Base-by-base conservation (phyloP, 2,113 vertebrate genomes). In the Cryptotis parvus region DNA sequence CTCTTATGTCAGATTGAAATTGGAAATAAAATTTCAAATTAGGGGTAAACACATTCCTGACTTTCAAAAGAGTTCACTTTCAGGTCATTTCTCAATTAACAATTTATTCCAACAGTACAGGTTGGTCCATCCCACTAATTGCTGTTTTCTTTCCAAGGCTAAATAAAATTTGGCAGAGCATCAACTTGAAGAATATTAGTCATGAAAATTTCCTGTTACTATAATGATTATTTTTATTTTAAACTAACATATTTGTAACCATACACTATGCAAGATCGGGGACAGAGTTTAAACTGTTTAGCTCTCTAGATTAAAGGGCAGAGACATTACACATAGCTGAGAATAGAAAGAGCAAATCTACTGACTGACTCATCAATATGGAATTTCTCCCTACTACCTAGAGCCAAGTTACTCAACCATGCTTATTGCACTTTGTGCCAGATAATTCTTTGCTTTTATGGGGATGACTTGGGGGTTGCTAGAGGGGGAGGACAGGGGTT, bases 11-110 rank as follows among this genome's bases (percentile, higher is more conserved):
- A 94, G 72, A 90, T 4, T 77, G 52, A 86, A 96, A 95, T 84
- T 91, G 81, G 93, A 96, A 96, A 84, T 86, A 88, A 94, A 93
- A 92, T 91, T 45, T 29, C 55, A 90, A 96, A 92, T 95, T 90
- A 92, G 41, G 84, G 84, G 27, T 27, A 92, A 91, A 92, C 70
- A 89, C 88, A 91, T 94, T 90, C 90, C 74, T 94, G 91, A 88
- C 72, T 87, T 96, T 92, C 55, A 31, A n/a, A 89, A 93, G 49
- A 37, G 91, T 96, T 97, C 91, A 89, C 35, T 69, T 85, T 83
- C 27, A 82, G 93, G 94, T 93, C 88, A 90, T 14, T 84, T 91
- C 39, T 86, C 92, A 93, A 94, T 96, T 84, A 93, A 43, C 69
- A 76, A 89, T 84, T 43, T 73, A 26, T 80, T 91, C 94, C 90